phyloP scores from a whole-genome alignment of 23 tunicate species.

The Trididemnum miniatum region DNA sequence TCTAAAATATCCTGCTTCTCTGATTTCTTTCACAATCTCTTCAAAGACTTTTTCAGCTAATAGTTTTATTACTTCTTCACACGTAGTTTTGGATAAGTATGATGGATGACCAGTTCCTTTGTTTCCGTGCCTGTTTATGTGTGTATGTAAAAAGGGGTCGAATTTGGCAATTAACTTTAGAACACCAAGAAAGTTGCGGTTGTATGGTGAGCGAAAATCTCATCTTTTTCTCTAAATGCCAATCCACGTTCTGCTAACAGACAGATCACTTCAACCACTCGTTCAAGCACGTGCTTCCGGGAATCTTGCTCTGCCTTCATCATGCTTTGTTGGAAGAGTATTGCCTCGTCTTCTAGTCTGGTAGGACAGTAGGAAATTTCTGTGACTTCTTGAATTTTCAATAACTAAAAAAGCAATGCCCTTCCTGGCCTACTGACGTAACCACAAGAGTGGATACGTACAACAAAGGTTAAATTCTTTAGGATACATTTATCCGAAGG shows the following conservation, averaged over 20 bases:
- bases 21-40: conserved; percentile 14
- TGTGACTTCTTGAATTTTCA: conserved; percentile 23
- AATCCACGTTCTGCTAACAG: conserved; percentile 7
- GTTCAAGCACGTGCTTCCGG: conserved; percentile 44
- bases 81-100: conserved; percentile 29
- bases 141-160: conserved; percentile 43
- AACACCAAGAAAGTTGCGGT: conserved; percentile 37
- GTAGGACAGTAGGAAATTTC: conserved; percentile 24
- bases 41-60: conserved; percentile 23
- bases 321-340: conserved; percentile 38
- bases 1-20: conserved; percentile 31
- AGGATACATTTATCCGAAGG: too few relatives aligned
- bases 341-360: conserved; percentile 34
- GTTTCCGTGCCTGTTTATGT: conserved; percentile 36
- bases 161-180: conserved; percentile 27
- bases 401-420: too few relatives aligned
- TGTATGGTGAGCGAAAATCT: conserved; percentile 32
- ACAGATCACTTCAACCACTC: conserved; percentile 28
- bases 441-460: too few relatives aligned
- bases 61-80: conserved; percentile 30
- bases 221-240: conserved; percentile 37
- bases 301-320: conserved; percentile 36
- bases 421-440: too few relatives aligned
- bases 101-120: conserved; percentile 35
- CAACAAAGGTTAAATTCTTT: too few relatives aligned